Evolutionary conservation across 2,113 vertebrate species (phyloP).

Genomic region (Sapayoa aenigma): DNA sequence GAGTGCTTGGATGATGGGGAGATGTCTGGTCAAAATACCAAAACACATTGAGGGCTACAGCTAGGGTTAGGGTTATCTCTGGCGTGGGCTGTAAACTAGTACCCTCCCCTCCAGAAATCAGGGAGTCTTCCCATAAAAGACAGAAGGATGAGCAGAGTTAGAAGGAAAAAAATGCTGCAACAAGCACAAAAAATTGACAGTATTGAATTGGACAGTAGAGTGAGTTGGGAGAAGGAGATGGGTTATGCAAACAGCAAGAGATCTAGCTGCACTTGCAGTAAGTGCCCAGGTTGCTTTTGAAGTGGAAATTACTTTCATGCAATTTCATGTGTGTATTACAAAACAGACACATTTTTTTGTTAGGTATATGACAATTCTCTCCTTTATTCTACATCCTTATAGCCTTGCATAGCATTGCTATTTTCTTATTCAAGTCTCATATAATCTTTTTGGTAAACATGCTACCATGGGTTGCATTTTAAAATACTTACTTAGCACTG

Average conservation of each 20-base stretch:
- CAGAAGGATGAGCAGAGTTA: background rate
- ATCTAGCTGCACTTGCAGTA: background rate
- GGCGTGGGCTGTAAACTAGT: background rate
- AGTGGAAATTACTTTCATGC: background rate
- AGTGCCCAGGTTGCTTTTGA: background rate
- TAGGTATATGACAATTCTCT: background rate
- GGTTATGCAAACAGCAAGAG: background rate
- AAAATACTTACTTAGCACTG: background rate
- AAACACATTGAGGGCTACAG: background rate
- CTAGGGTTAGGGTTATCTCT: background rate
- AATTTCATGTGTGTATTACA: background rate
- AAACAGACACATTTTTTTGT: background rate
- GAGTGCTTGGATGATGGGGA: background rate
- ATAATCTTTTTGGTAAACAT: background rate
- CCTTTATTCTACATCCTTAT: background rate
- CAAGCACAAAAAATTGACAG: background rate
- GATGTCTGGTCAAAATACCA: background rate
- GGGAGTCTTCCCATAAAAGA: background rate
- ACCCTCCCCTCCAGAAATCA: background rate
- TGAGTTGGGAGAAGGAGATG: background rate
- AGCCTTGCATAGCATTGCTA: background rate
- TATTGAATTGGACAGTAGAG: background rate
- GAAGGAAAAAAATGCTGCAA: background rate
- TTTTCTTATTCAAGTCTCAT: background rate
- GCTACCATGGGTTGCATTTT: background rate